phyloP scores from a whole-genome alignment of 2,113 vertebrate species.

The Pongo pygmaeus region DNA sequence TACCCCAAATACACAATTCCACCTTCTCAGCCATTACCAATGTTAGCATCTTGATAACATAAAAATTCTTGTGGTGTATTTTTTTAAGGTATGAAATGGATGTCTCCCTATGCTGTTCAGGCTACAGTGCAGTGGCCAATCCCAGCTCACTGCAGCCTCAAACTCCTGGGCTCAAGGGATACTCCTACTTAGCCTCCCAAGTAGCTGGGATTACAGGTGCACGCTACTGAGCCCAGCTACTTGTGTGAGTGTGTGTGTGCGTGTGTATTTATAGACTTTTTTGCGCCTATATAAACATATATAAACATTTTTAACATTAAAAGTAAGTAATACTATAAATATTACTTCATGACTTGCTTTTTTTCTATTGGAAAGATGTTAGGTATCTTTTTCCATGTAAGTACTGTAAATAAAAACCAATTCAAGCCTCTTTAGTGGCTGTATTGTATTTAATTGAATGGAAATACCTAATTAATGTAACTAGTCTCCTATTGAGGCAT shows the following conservation, averaged over 20 bases:
- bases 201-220: background rate
- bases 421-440: background rate
- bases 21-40: background rate
- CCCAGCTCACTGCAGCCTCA: background rate
- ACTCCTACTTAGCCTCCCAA: background rate
- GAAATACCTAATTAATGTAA: background rate
- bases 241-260: too few relatives aligned
- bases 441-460: background rate
- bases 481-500: background rate
- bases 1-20: background rate
- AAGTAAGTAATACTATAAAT: background rate
- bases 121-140: background rate
- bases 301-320: background rate
- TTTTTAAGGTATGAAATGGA: background rate
- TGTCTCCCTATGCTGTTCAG: background rate
- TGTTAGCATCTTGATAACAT: background rate
- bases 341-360: background rate
- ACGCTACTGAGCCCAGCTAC: background rate
- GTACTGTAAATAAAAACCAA: background rate
- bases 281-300: background rate
- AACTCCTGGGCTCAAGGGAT: background rate
- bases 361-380: background rate
- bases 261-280: background rate
- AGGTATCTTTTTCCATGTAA: background rate
- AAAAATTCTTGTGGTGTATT: background rate